Percentiles rank a stretch among this genome's conserved stretches.
Conservation (phyloP, 2,888 invertebrate species). For the Stenichneumon culpator region DNA sequence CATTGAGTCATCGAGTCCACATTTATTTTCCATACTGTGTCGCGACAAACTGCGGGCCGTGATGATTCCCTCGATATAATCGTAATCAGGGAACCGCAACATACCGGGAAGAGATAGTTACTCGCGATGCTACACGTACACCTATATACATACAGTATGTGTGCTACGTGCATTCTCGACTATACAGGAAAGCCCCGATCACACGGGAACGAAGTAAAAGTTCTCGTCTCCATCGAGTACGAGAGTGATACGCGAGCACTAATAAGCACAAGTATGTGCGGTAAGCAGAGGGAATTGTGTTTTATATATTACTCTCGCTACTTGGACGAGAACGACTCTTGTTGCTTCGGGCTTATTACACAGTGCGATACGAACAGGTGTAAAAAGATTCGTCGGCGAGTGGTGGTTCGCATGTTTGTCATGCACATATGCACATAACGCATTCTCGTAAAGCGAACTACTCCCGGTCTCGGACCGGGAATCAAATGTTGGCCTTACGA, state of each 20-base stretch:
- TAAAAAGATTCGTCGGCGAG: constrained; percentile 25
- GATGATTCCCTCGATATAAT: constrained; percentile 33
- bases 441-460: not conserved
- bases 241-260: constrained; percentile 30
- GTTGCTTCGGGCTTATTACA: not conserved
- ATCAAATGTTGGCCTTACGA: too few relatives aligned
- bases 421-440: not conserved
- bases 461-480: not conserved
- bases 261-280: constrained; percentile 19
- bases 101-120: constrained; percentile 32
- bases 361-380: not conserved
- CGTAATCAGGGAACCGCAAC: constrained; percentile 21
- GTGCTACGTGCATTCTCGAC: not conserved
- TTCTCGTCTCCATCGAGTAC: constrained; percentile 37
- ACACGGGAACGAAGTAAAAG: constrained; percentile 66
- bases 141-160: not conserved
- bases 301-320: constrained; percentile 14
- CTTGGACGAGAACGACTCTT: not conserved
- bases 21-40: constrained; percentile 13
- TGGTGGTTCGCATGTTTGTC: constrained; percentile 41
- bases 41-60: constrained; percentile 16
- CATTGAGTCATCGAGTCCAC: constrained; percentile 20
- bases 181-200: constrained; percentile 49
- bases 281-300: constrained; percentile 28
- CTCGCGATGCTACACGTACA: not conserved